Percentiles rank a stretch among this genome's conserved stretches.
These are phyloP conservation scores for Darevskia nairensis DNA, from an alignment of 2,797 vertebrate genomes.

Conservation along the genomic window DNA sequence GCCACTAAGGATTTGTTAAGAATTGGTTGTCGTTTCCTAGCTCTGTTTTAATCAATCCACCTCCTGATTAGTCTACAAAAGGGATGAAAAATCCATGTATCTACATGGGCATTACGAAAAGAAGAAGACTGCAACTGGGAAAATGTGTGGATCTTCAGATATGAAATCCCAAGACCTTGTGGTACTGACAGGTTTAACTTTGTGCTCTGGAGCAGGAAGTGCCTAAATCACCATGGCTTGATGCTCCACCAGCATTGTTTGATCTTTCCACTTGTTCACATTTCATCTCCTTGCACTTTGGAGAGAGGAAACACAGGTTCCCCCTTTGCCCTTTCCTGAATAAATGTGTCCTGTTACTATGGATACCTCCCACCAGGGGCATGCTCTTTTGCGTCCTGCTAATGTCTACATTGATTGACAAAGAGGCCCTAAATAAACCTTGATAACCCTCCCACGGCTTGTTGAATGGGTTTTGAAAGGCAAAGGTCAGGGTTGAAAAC, in stretches of 20 bases:
- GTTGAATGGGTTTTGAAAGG: conserved; percentile 20
- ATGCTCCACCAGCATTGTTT: conserved; percentile 9
- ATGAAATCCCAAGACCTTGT: background rate
- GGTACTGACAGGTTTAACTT: background rate
- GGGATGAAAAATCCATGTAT: background rate
- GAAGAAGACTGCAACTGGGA: background rate
- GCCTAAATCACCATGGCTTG: conserved; percentile 14
- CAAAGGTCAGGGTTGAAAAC: conserved; percentile 4
- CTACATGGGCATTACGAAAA: background rate
- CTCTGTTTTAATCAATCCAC: background rate
- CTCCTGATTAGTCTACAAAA: background rate
- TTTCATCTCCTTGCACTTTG: conserved; percentile 30
- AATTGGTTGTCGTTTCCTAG: background rate
- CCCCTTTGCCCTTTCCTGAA: conserved; percentile 27
- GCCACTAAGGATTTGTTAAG: background rate
- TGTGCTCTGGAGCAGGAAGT: background rate
- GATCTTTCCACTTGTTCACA: conserved; percentile 19
- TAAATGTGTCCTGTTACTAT: conserved; percentile 37
- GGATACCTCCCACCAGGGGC: conserved; percentile 11
- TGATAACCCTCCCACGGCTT: conserved; percentile 10
- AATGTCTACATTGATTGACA: conserved; percentile 34
- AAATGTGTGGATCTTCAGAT: background rate
- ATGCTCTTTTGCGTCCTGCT: conserved; percentile 26
- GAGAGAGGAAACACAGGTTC: conserved; percentile 35
- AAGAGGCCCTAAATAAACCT: conserved; percentile 19